These are phyloP conservation scores for Acropora tenuis DNA, from an alignment of 64 coral and sea anemone genomes.

Conservation along the genomic window DNA sequence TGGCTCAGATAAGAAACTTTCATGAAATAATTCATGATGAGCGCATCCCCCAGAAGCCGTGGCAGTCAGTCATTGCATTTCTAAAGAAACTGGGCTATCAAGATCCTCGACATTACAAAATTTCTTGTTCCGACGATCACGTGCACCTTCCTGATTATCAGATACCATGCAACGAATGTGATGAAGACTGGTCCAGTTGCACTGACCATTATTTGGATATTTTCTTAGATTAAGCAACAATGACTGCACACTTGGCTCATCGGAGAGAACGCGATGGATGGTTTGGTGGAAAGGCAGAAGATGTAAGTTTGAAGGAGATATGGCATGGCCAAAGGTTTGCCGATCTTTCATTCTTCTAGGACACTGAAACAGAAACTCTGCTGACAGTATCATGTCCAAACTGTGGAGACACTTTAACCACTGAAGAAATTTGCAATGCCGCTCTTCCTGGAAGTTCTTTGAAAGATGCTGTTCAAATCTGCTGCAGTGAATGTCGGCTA, in stretches of 20 bases:
- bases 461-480: conserved; percentile 4
- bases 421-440: not conserved
- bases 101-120: conserved; percentile 56
- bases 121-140: conserved; percentile 72
- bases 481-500: conserved; percentile 55
- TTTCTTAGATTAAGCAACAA: conserved; percentile 36
- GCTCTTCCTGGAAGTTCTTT: not conserved
- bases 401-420: conserved; percentile 48
- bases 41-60: conserved; percentile 54
- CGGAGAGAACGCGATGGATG: conserved; percentile 65
- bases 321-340: conserved; percentile 40
- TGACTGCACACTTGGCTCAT: conserved; percentile 58
- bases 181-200: conserved; percentile 24
- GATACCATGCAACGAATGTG: conserved; percentile 60
- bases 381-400: conserved; percentile 63
- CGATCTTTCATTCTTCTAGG: conserved; percentile 1
- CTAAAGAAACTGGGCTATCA: conserved; percentile 46
- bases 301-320: not conserved
- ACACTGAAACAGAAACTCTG: conserved; percentile 64
- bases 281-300: conserved; percentile 33
- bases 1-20: conserved; percentile 48
- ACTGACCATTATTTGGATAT: conserved; percentile 72
- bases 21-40: conserved; percentile 53
- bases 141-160: conserved; percentile 48
- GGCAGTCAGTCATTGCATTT: conserved; percentile 56